phyloP scores from a whole-genome alignment of 2,888 invertebrate species.

The Rotaria socialis region DNA sequence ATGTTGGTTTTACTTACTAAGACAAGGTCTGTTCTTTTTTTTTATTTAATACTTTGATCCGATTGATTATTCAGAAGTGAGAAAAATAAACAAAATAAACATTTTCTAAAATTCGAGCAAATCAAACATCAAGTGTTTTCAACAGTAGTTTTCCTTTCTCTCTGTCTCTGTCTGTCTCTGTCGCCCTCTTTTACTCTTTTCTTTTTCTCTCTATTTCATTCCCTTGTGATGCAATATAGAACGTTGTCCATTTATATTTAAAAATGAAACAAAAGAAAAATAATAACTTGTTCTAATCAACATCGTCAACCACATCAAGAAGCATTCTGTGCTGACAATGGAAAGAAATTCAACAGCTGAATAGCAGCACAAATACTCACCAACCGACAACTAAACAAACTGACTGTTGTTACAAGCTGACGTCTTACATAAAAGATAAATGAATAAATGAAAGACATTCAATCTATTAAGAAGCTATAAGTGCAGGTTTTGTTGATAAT shows the following conservation, averaged over 20 bases:
- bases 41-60: not conserved
- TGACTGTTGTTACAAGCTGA: not conserved
- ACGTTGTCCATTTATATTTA: not conserved
- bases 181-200: not conserved
- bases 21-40: not conserved
- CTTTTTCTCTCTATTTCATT: not conserved
- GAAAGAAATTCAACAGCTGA: not conserved
- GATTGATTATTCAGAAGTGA: not conserved
- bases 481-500: constrained; percentile 36
- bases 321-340: not conserved
- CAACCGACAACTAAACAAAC: constrained; percentile 5
- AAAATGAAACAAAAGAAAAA: constrained; percentile 5
- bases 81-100: not conserved
- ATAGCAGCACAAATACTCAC: not conserved
- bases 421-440: not conserved
- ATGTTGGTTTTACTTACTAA: not conserved
- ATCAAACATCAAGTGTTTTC: not conserved
- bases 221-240: not conserved
- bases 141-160: not conserved
- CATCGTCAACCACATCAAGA: not conserved
- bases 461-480: not conserved
- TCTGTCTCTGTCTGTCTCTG: not conserved
- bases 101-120: not conserved
- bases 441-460: not conserved
- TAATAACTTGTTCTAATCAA: not conserved